A percentile compares a stretch with the other conserved stretches of the same genome.
Evolutionary conservation across 2,888 invertebrate species (phyloP).

Genomic region (Catocala nupta): DNA sequence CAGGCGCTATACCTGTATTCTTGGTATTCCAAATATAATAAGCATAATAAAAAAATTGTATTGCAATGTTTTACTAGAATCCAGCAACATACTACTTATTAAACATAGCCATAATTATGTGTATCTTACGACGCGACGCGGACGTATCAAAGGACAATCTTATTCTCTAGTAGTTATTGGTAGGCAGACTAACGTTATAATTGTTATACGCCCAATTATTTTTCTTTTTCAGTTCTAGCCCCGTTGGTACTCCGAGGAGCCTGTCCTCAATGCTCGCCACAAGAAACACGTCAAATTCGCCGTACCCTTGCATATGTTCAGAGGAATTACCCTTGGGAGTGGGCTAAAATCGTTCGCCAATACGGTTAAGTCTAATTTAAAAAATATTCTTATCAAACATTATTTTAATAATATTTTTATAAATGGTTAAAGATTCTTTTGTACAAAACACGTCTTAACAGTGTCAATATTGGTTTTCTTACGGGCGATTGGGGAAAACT

Average conservation of each 20-base stretch:
- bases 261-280: constrained; percentile 90
- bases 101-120: too few relatives aligned
- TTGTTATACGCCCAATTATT: not conserved
- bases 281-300: constrained; percentile 90
- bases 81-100: too few relatives aligned
- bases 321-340: constrained; percentile 92
- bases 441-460: not conserved
- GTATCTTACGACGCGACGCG: too few relatives aligned
- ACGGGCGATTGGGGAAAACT: constrained; percentile 3
- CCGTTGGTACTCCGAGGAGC: constrained; percentile 91
- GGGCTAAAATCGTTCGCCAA: constrained; percentile 91
- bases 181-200: too few relatives aligned
- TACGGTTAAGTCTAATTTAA: constrained; percentile 84
- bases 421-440: not conserved
- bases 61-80: too few relatives aligned
- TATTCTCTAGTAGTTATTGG: too few relatives aligned
- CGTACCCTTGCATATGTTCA: constrained; percentile 92
- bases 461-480: not conserved
- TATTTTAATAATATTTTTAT: too few relatives aligned
- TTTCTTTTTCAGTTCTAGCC: constrained; percentile 88
- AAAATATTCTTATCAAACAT: not conserved
- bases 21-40: not conserved
- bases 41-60: not conserved
- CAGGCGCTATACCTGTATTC: not conserved
- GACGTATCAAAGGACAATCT: too few relatives aligned